These are phyloP conservation scores for Perca fluviatilis DNA, from an alignment of 2,113 vertebrate species.

Conservation along the genomic window DNA sequence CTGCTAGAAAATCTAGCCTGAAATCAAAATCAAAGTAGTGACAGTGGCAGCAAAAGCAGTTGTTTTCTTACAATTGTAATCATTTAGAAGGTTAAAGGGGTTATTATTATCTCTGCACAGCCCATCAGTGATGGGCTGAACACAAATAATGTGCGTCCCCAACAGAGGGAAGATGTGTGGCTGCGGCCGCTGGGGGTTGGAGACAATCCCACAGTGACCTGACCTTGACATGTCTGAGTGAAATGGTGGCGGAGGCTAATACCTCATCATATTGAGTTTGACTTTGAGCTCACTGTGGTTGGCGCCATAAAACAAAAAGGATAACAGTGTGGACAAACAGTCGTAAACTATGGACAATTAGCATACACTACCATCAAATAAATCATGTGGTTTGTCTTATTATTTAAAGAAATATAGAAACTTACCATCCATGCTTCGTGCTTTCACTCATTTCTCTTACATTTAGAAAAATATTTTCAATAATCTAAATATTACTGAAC, in stretches of 20 bases:
- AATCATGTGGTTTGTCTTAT: slow-evolving; percentile 1
- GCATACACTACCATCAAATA: slow-evolving; percentile 27
- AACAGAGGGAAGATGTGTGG: slow-evolving; percentile 70
- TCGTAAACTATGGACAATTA: slow-evolving; percentile 75
- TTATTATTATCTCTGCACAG: slow-evolving; percentile 73
- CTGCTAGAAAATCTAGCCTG: slow-evolving; percentile 30
- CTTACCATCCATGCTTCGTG: not conserved
- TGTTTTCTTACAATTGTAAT: slow-evolving; percentile 77
- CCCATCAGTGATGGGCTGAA: slow-evolving; percentile 80
- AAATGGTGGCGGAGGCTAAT: slow-evolving; percentile 81
- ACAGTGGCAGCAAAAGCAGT: slow-evolving; percentile 34
- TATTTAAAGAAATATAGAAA: slow-evolving; percentile 20
- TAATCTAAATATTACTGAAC: not conserved
- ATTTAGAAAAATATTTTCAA: not conserved
- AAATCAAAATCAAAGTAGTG: slow-evolving; percentile 9
- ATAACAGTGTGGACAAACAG: slow-evolving; percentile 81
- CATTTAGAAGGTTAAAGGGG: slow-evolving; percentile 81
- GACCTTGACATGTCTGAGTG: slow-evolving; percentile 85
- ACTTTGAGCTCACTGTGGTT: slow-evolving; percentile 76
- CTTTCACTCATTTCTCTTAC: not conserved
- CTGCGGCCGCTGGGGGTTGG: slow-evolving; percentile 64
- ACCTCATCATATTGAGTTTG: slow-evolving; percentile 83
- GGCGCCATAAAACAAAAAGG: slow-evolving; percentile 83
- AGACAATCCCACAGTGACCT: slow-evolving; percentile 79
- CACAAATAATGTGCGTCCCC: slow-evolving; percentile 78